Evolutionary conservation across 2,113 vertebrate species (phyloP), one percentile per base, ranked within the genome.

Genomic region (Austrofundulus limnaeus): DNA sequence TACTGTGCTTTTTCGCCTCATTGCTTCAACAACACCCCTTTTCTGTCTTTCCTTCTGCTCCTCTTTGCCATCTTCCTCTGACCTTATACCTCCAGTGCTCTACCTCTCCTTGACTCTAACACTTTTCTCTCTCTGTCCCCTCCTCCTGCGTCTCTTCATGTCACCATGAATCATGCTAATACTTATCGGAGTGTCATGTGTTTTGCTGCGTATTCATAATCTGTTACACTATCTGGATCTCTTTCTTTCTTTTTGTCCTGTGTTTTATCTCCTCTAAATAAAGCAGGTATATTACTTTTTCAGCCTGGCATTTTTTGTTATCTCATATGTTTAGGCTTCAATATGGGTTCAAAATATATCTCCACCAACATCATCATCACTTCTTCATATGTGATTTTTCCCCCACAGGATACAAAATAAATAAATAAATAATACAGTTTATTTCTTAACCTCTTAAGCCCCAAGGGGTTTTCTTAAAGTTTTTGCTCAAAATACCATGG

Each of bases 1-100:
- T 73, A 77, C 79, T 56, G 69, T 83, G 78, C 76, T 86, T 88
- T 82, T 78, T 86, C 73, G 75, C 81, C 83, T 87, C 83, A 84
- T 85, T 56, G 78, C 87, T 54, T 83, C 72, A 69, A 65, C 72
- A 66, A 46, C 31, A 52, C 47, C 65, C 19, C 39, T 49, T 55
- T 37, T n/a, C 50, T 8, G 39, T 23, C 57, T 23, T 34, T 28
- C 46, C 1, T 25, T 8, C 57, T 38, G 25, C 37, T 65, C 61
- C 48, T 77, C 59, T 51, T 34, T 46, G 14, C 49, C 66, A 21
- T 54, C 62, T 42, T 61, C 20, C 43, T 47, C 67, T 54, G 46
- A 49, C 50, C 66, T 57, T 15, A 42, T 15, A 23, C 52, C 59
- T 68, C 72, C 61, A 58, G 48, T 63, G 1, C 20, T 50, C 60